Evolutionary conservation across 92 coral and sea anemone genomes (phyloP), one percentile per base, ranked within the genome.

Genomic region (Paragorgia papillata): DNA sequence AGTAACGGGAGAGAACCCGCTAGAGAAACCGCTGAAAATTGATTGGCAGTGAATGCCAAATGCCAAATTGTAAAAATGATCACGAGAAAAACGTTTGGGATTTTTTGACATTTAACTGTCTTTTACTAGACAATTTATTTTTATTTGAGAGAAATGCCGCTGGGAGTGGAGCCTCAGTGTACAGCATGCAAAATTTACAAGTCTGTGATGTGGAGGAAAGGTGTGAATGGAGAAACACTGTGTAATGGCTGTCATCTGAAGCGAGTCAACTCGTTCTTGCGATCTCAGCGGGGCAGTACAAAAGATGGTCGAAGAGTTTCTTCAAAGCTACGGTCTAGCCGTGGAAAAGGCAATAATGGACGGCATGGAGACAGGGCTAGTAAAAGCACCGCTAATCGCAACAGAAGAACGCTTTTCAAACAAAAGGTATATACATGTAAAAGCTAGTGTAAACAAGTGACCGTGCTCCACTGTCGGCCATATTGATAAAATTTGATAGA

Each of bases 171-270:
- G 27, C 95, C 99, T 27, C 99, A 95, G 70, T 95, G 99, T 73
- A 74, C 89, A 24, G 99, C 99, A 30, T 95, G 99, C 83, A 95
- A 95, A 87, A 95, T 95, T 30, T 83, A 86, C 60, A 83, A 80
- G 57, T 95, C 99, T 44, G 79, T 86, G 69, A 95, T 95, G 97
- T 95, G 99, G 99, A 74, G 99, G 81, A 95, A 83, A 75, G 99
- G 97, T 22, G 34, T 83, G 34, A 95, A 85, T 79, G 97, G 97
- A n/a, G 99, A 95, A 57, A 73, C 89, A 62, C 90, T 95, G n/a
- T 95, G 99, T 58, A 95, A 95, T 86, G 83, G 99, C 66, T 95
- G 99, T 67, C 99, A 95, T 68, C 74, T 95, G 33, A 95, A 91
- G 73, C 89, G 99, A 29, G 97, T 95, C 20, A 91, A 90, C 62